phyloP scores from a whole-genome alignment of 2,888 invertebrate genomes.

The Koerneria pararmatus region DNA sequence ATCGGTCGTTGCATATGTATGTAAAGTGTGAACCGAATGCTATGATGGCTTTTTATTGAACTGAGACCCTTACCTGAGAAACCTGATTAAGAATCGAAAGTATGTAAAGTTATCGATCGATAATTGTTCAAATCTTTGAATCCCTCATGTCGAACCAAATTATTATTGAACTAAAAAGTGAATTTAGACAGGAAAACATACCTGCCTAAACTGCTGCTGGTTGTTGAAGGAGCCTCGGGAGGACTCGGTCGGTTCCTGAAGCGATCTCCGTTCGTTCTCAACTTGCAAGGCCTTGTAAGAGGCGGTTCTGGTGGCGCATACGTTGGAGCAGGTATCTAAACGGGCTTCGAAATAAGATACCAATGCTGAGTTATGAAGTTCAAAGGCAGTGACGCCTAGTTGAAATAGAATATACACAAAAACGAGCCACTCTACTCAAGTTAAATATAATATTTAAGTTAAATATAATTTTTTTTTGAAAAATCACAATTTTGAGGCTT shows the following conservation, averaged over 20 bases:
- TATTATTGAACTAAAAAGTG: slow-evolving; percentile 14
- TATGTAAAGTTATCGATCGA: background rate
- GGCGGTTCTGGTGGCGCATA: slow-evolving; percentile 46
- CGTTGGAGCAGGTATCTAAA: slow-evolving; percentile 37
- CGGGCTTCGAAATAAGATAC: no score
- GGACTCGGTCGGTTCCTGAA: slow-evolving; percentile 13
- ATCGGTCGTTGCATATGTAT: no score
- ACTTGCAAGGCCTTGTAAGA: slow-evolving; percentile 21
- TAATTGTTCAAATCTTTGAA: background rate
- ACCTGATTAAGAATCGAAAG: background rate
- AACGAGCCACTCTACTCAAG: no score
- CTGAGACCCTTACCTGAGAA: background rate
- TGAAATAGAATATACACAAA: no score
- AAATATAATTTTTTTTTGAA: no score
- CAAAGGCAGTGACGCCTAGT: no score
- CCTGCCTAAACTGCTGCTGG: slow-evolving; percentile 18
- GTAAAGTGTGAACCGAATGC: no score
- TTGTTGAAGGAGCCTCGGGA: background rate
- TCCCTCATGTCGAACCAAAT: background rate
- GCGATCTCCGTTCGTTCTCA: slow-evolving; percentile 16
- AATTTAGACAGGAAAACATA: background rate
- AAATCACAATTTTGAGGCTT: no score
- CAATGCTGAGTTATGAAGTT: no score
- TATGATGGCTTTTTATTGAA: no score
- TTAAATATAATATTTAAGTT: no score